phyloP scores from a whole-genome alignment of 1,140 invertebrate genomes.

The Eueides isabella region DNA sequence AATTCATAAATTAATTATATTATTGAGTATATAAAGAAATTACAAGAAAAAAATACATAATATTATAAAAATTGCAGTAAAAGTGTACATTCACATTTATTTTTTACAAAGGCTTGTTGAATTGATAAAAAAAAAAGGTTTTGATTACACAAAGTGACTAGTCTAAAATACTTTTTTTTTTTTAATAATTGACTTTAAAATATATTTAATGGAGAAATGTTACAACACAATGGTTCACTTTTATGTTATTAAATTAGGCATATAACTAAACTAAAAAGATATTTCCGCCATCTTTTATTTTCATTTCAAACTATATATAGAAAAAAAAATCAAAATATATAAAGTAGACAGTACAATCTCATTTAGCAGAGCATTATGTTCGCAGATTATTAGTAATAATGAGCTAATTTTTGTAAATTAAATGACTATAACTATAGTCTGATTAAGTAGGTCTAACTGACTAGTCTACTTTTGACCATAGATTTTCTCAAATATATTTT shows the following conservation, averaged over 20 bases:
- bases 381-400: not conserved
- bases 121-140: not conserved
- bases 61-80: not conserved
- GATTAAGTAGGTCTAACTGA: too few species aligned
- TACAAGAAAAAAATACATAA: not conserved
- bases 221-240: not conserved
- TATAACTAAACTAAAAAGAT: too few species aligned
- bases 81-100: not conserved
- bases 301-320: not conserved
- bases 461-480: too few species aligned
- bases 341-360: not conserved
- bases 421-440: too few species aligned
- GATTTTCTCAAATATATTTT: too few species aligned
- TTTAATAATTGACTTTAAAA: not conserved
- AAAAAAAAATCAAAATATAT: not conserved
- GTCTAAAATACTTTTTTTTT: conserved; percentile 2
- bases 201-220: not conserved
- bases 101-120: not conserved
- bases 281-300: not conserved
- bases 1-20: too few species aligned
- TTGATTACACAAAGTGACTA: not conserved
- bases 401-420: not conserved
- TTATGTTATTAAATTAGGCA: too few species aligned
- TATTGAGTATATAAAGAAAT: not conserved
- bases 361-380: not conserved